These are phyloP conservation scores for Zoanthus sansibaricus DNA, from an alignment of 92 coral and sea anemone species.

Conservation along the genomic window DNA sequence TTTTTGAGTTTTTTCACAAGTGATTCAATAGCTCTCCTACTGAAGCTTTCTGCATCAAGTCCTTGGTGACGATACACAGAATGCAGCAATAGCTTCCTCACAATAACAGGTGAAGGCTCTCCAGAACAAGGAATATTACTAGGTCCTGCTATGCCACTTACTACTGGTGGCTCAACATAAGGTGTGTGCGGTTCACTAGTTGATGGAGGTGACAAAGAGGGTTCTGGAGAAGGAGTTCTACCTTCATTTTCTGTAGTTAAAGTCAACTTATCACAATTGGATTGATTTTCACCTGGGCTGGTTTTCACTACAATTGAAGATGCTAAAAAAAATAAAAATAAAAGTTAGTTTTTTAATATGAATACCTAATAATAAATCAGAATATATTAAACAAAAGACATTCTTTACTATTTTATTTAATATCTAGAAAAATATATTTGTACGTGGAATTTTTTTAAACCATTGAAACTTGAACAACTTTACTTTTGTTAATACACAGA, in stretches of 20 bases:
- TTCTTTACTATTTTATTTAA: not conserved
- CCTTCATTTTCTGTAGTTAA: slow-evolving; percentile 66
- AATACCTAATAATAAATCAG: not conserved
- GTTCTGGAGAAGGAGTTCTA: slow-evolving; percentile 58
- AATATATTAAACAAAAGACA: not conserved
- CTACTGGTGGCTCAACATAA: slow-evolving; percentile 68
- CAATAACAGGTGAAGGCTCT: slow-evolving; percentile 98
- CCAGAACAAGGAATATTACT: slow-evolving; percentile 93
- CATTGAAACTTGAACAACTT: no score
- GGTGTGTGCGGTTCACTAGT: slow-evolving; percentile 54
- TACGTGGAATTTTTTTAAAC: no score
- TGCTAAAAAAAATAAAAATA: slow-evolving; percentile 50
- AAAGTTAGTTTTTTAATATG: not conserved
- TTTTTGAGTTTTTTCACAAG: slow-evolving; percentile 96
- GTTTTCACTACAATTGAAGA: slow-evolving; percentile 77
- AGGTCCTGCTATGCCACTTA: slow-evolving; percentile 64
- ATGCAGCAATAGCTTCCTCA: slow-evolving; percentile 94
- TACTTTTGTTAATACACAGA: no score
- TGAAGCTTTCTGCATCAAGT: slow-evolving; percentile 91
- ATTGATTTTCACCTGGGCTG: slow-evolving; percentile 45
- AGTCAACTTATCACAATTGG: slow-evolving; percentile 72
- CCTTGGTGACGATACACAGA: slow-evolving; percentile 93
- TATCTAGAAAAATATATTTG: no score
- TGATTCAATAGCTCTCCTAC: slow-evolving; percentile 97
- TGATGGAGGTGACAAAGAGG: slow-evolving; percentile 61